phyloP scores from a whole-genome alignment of 1,140 invertebrate species.

The Kradibia gibbosae region DNA sequence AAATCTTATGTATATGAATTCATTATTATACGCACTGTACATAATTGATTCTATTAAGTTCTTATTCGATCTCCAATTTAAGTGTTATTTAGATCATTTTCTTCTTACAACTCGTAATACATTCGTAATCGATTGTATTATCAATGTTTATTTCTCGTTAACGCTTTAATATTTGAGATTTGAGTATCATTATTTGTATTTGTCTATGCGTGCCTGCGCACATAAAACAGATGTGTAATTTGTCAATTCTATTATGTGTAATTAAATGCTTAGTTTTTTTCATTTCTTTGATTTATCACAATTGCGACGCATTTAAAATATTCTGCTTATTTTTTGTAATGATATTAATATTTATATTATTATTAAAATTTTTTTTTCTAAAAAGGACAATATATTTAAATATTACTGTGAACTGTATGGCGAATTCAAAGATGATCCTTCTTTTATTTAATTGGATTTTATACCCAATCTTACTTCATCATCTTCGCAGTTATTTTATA shows the following conservation, averaged over 20 bases:
- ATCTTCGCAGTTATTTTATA: no score
- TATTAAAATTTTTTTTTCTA: no score
- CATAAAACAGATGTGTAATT: no score
- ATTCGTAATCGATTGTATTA: neutral
- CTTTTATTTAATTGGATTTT: neutral
- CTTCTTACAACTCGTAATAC: neutral
- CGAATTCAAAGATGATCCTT: neutral
- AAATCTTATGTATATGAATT: conserved; percentile 39
- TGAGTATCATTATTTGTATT: neutral
- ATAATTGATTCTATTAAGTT: conserved; percentile 46
- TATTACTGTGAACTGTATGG: neutral
- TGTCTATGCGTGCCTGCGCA: neutral
- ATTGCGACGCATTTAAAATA: no score
- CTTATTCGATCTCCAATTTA: conserved; percentile 15
- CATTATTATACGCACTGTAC: conserved; percentile 40
- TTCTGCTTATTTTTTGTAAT: no score
- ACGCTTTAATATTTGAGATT: neutral
- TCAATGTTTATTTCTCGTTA: neutral
- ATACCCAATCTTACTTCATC: no score
- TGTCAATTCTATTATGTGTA: no score
- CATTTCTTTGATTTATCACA: no score
- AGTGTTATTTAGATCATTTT: neutral
- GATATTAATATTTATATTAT: no score
- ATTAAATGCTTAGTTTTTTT: no score
- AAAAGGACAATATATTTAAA: neutral